Evolutionary conservation across 1,140 invertebrate genomes (phyloP), one percentile per base, ranked within the genome.

Genomic region (Hypothenemus hampei): DNA sequence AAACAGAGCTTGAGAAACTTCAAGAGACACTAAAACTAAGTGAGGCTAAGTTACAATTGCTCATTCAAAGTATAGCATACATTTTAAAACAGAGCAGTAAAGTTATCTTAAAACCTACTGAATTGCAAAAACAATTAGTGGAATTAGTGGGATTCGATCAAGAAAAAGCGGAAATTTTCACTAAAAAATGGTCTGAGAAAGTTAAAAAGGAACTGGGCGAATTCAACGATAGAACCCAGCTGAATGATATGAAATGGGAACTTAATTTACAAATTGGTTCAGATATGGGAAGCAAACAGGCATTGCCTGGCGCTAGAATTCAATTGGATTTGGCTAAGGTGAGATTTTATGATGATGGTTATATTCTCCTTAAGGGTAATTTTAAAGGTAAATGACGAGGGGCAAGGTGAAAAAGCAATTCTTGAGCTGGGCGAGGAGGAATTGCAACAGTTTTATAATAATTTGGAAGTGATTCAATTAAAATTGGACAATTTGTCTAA

Each of bases 91-190:
- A 68, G 53, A 57, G 62, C 18, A 50, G 40, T 6, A 61, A 63
- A 55, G 49, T 71, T 24, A 61, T 71, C 8, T 16, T 69, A 16
- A 71, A 71, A 59, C 69, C 68, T 31, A 63, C 64, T 3, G 48
- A 46, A 8, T 49, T 70, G 16, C 60, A 65, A 45, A 63, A 61
- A 22, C 58, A 71, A 37, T 52, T 69, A 6, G 51, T 50, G n/a
- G 60, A 65, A 39, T 13, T 57, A 19, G 44, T 71, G 8, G 51
- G 63, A 13, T 58, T 71, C 11, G 39, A 60, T 19, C 13, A 47
- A 8, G 60, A 65, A 20, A 71, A 69, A 52, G 59, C 69, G 0
- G 65, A 69, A 53, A 62, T 60, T n/a, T 71, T 71, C 53, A 56
- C 65, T 6, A 68, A 65, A 45, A 16, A 64, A 23, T 70, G 69